Base-by-base conservation (phyloP, 2,888 invertebrate genomes). In the Stenolophus ochropezus region DNA sequence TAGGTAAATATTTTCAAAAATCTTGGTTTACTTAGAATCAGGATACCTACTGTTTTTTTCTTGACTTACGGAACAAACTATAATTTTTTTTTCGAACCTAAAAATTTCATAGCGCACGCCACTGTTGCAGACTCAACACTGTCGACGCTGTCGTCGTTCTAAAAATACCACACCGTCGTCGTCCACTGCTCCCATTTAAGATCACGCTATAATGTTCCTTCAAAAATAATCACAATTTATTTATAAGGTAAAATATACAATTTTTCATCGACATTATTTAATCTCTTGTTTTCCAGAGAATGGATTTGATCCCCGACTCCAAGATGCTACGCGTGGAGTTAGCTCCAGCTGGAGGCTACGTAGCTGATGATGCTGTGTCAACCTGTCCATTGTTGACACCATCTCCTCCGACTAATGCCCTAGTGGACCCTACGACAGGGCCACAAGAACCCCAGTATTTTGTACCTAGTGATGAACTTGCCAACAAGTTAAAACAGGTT, bases 301-400 rank as follows among this genome's bases (percentile, higher is more conserved):
- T 81, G 81, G 75, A 73, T 42, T 21, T 81, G 82, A 86, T 86
- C n/a, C 83, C 84, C 47, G 83, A 84, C 23, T 71, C 83, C 74
- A 83, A 47, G 4, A 87, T 87, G 87, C 82, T 87, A 33, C 84
- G 86, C 33, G 87, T 86, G 4, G 84, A 87, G 74, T 58, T 84
- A 8, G 83, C 84, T 61, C 88, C 88, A 5, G 87, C 88, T 16
- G 89, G 87, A 84, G 87, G 88, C 2, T 89, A 88, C 84, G 84
- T 89, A 51, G 87, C 88, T 2, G 89, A 89, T 79, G 90, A 90
- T 81, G 87, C 89, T 2, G 88, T 89, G 2, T 89, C 90, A 11
- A 89, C 89, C 42, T 90, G 90, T 83, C 89, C 90, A 2, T 83
- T 90, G 81, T 88, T 90, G 71, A 89, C 89, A 16, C 90, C 90